Evolutionary conservation across 2,888 invertebrate species (phyloP).

Genomic region (Lycophotia porphyrea): DNA sequence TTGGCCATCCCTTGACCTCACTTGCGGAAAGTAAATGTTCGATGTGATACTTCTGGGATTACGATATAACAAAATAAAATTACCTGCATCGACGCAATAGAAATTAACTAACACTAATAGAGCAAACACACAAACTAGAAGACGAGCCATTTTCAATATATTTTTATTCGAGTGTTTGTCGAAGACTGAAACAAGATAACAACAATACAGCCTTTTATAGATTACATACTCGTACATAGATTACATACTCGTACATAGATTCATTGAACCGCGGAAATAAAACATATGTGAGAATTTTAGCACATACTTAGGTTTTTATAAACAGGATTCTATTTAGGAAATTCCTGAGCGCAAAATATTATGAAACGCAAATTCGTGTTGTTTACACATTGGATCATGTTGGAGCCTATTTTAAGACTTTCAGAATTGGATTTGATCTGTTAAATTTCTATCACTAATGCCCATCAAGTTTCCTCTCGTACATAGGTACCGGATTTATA

Average conservation of each 20-base stretch:
- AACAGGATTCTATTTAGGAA: slow-evolving; percentile 17
- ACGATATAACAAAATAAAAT: not conserved
- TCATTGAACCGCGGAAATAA: slow-evolving; percentile 31
- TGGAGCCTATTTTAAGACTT: not conserved
- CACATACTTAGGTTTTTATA: slow-evolving; percentile 24
- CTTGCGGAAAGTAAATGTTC: not conserved
- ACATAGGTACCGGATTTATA: not conserved
- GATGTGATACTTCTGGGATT: not conserved
- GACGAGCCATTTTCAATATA: slow-evolving; percentile 43
- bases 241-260: not conserved
- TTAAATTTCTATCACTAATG: not conserved
- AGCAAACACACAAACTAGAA: slow-evolving; percentile 29
- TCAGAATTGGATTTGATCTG: not conserved
- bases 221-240: slow-evolving; percentile 40
- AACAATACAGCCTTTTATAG: slow-evolving; percentile 35
- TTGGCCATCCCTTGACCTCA: too few species aligned
- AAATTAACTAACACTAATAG: slow-evolving; percentile 29
- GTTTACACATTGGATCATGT: not conserved
- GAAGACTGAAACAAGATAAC: slow-evolving; percentile 28
- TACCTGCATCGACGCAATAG: slow-evolving; percentile 38
- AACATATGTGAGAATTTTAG: slow-evolving; percentile 43
- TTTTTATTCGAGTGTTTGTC: not conserved
- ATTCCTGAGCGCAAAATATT: slow-evolving; percentile 7
- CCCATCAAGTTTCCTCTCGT: not conserved
- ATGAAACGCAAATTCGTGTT: not conserved